Conservation (phyloP, 53 echinoderm and acorn worm genomes). For the Zoroaster sp. region DNA sequence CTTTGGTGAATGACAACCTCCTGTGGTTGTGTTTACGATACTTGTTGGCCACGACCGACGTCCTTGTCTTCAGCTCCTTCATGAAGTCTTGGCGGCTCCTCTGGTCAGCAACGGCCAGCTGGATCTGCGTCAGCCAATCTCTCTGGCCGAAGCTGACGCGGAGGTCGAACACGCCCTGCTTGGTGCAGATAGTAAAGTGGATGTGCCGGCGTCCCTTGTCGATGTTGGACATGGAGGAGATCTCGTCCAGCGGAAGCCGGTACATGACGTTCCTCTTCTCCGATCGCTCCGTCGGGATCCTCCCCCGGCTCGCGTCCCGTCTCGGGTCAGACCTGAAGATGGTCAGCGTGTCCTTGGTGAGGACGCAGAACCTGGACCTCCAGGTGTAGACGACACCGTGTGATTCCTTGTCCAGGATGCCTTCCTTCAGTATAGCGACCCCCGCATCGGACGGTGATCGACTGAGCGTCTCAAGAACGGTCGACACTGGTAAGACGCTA, state of each 20-base stretch:
- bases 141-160: slow-evolving; percentile 73
- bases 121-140: slow-evolving; percentile 97
- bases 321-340: slow-evolving; percentile 77
- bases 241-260: slow-evolving; percentile 82
- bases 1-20: slow-evolving; percentile 77
- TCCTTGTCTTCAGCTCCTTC: slow-evolving; percentile 80
- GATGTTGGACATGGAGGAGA: slow-evolving; percentile 89
- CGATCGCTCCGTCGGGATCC: not conserved
- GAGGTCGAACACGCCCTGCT: slow-evolving; percentile 77
- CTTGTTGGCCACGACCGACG: slow-evolving; percentile 88
- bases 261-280: slow-evolving; percentile 67
- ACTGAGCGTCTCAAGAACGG: not conserved
- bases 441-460: not conserved
- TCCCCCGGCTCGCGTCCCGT: not conserved
- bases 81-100: slow-evolving; percentile 78
- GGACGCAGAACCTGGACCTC: slow-evolving; percentile 82
- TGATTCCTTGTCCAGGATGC: slow-evolving; percentile 83
- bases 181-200: slow-evolving; percentile 89
- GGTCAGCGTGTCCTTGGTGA: slow-evolving; percentile 78
- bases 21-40: slow-evolving; percentile 72
- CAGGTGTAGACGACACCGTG: slow-evolving; percentile 78
- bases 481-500: not conserved
- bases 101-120: slow-evolving; percentile 87
- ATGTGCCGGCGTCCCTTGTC: slow-evolving; percentile 81
- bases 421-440: slow-evolving; percentile 69